Evolutionary conservation across 2,797 vertebrate species (phyloP), one percentile per base, ranked within the genome.

Genomic region (Helicolenus hilgendorfi): DNA sequence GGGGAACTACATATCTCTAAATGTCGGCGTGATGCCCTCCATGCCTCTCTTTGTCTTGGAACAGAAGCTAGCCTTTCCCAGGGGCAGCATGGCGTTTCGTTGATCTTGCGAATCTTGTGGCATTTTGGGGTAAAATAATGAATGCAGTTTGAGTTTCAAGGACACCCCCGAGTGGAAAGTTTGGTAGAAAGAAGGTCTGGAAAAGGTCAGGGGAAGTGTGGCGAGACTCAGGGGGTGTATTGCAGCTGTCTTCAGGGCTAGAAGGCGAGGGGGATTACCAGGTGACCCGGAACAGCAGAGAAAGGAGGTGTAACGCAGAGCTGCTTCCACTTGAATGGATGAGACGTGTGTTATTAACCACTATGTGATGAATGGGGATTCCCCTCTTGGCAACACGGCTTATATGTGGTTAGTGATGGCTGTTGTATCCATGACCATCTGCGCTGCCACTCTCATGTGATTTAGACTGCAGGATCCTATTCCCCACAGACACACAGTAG

Each of bases 121-220:
- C 93, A 93, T 96, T 97, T 94, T 93, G 77, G 77, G 88, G 62
- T 79, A 59, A 81, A 84, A 85, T 94, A 83, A 95, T 93, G 69
- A 92, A 94, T 93, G 83, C 85, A 15, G 85, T 83, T 82, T 72
- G 76, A 88, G 79, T 94, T 91, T 92, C 92, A 92, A 94, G 91
- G 92, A 85, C 84, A 76, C 55, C 55, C 75, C 65, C 36, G 2
- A 70, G 84, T 69, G 56, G 33, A 81, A 81, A 70, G 72, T 88
- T 90, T 79, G 65, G 72, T 65, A 29, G 68, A 82, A 77, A 87
- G 36, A 73, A 59, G 20, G 74, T 74, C 71, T 87, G 53, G 69
- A 67, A 87, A 94, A 92, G 81, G 77, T 91, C 86, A 86, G 59
- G 3, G 36, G 29, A 76, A 76, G 67, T 55, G 62, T 77, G 59